A percentile compares a stretch with the other conserved stretches of the same genome.
Conservation (phyloP, 1,140 invertebrate genomes). For the Reticulitermes speratus region DNA sequence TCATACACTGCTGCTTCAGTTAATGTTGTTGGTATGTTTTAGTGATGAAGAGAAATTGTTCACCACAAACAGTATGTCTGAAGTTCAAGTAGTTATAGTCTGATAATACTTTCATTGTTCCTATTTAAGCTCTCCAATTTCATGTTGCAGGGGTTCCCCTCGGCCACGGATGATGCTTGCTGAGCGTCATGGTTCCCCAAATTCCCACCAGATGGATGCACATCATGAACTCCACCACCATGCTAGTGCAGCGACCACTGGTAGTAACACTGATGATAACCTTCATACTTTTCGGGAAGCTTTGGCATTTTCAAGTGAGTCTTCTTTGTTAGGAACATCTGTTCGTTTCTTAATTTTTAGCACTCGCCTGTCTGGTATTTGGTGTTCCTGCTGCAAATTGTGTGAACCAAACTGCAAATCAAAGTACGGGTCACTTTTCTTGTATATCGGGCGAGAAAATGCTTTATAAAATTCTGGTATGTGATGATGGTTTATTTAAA, state of each 20-base stretch:
- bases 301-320: conserved; percentile 27
- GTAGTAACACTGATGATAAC: conserved; percentile 21
- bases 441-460: too few species aligned
- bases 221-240: conserved; percentile 5
- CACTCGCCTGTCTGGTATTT: neutral
- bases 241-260: neutral
- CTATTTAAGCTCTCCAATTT: neutral
- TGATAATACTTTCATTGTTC: neutral
- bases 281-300: conserved; percentile 30
- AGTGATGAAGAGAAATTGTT: too few species aligned
- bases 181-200: conserved; percentile 25
- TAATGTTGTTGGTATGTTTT: too few species aligned
- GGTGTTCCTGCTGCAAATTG: neutral
- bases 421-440: too few species aligned
- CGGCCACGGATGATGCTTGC: conserved; percentile 25
- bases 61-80: too few species aligned
- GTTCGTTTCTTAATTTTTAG: neutral
- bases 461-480: too few species aligned
- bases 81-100: too few species aligned
- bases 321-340: neutral
- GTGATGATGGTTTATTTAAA: too few species aligned
- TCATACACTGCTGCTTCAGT: too few species aligned
- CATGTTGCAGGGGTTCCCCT: conserved; percentile 18
- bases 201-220: conserved; percentile 26
- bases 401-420: neutral